Percentiles rank a stretch among this genome's conserved stretches.
Evolutionary conservation across 1,140 invertebrate species (phyloP).

Genomic region (Drosophila pseudoananassae): DNA sequence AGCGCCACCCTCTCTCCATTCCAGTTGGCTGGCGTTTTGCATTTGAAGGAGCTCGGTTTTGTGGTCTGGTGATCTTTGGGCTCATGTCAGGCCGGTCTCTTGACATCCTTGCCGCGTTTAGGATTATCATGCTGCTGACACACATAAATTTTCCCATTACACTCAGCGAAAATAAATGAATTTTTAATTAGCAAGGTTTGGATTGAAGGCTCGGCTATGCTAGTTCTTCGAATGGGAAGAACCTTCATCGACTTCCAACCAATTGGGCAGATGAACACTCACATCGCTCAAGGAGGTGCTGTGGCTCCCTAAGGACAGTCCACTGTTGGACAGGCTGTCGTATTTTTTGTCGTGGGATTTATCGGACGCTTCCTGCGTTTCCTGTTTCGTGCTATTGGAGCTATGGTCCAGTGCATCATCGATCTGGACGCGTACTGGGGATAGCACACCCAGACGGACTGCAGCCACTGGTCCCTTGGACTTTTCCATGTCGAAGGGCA

Average conservation of each 20-base stretch:
- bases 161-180: neutral
- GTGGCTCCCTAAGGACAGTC: conserved; percentile 15
- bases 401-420: neutral
- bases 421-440: conserved; percentile 1
- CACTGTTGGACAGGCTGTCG: conserved; percentile 18
- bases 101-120: conserved; percentile 37
- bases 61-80: conserved; percentile 61
- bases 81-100: conserved; percentile 38
- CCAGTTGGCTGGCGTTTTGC: conserved; percentile 68
- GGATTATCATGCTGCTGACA: conserved; percentile 26
- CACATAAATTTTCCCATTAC: conserved; percentile 21
- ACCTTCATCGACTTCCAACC: conserved; percentile 2
- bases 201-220: neutral
- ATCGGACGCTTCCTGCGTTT: conserved; percentile 1
- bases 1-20: conserved; percentile 52
- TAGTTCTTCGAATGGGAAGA: neutral
- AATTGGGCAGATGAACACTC: conserved; percentile 16
- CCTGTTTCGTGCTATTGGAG: neutral
- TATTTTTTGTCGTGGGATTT: neutral
- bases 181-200: neutral
- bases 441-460: conserved; percentile 27
- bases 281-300: conserved; percentile 13
- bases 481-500: conserved; percentile 33
- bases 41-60: conserved; percentile 53
- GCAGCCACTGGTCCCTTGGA: neutral